Evolutionary conservation across 92 coral and sea anemone species (phyloP).

Genomic region (Umimayanthus kanabou): DNA sequence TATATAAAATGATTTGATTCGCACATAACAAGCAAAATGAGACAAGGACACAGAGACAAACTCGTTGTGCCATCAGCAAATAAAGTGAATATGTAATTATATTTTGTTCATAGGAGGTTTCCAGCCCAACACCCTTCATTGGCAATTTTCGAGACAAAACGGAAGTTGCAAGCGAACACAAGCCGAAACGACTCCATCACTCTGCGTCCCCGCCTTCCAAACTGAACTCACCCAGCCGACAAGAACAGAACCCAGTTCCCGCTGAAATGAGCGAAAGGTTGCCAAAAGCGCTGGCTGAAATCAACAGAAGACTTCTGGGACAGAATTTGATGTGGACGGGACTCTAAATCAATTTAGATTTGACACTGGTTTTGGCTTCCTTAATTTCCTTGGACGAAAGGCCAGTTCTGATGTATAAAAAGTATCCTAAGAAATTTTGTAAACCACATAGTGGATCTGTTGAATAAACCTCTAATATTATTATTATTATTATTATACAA

Average conservation of each 20-base stretch:
- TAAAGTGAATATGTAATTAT: neutral
- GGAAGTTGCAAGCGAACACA: neutral
- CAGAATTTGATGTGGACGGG: constrained; percentile 32
- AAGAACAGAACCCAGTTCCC: constrained; percentile 17
- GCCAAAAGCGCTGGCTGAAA: constrained; percentile 33
- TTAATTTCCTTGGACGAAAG: too few relatives aligned
- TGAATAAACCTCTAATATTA: too few relatives aligned
- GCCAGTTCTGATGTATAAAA: too few relatives aligned
- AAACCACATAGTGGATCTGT: too few relatives aligned
- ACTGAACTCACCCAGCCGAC: neutral
- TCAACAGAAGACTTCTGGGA: constrained; percentile 28
- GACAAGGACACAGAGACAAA: neutral
- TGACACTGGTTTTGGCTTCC: too few relatives aligned
- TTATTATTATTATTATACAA: too few relatives aligned
- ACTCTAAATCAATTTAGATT: neutral
- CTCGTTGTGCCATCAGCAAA: neutral
- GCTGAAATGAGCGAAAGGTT: constrained; percentile 19
- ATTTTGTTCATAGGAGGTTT: neutral
- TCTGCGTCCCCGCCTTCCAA: neutral
- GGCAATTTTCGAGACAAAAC: neutral
- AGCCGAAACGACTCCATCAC: constrained; percentile 2
- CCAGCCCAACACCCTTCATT: neutral
- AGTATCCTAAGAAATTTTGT: too few relatives aligned
- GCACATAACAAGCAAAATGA: too few relatives aligned
- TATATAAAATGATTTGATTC: too few relatives aligned